Evolutionary conservation across 2,113 vertebrate species (phyloP).

Genomic region (Mesocricetus auratus): DNA sequence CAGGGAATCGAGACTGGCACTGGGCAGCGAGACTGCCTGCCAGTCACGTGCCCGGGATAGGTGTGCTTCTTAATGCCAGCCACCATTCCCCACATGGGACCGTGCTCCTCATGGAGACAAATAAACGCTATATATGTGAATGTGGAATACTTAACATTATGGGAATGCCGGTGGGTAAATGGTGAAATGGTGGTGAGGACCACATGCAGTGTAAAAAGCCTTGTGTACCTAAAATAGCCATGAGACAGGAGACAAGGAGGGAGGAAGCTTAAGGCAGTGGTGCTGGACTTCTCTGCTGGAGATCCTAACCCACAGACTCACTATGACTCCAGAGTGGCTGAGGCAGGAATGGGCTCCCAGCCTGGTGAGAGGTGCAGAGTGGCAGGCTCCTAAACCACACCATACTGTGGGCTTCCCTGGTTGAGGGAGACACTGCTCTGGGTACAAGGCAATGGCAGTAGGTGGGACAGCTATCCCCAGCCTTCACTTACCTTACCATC

Average conservation of each 20-base stretch:
- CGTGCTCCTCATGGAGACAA: neutral
- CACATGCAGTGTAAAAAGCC: neutral
- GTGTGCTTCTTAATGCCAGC: neutral
- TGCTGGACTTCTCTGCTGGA: neutral
- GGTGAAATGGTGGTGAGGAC: neutral
- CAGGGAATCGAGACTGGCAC: neutral
- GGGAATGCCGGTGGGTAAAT: neutral
- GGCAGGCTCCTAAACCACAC: neutral
- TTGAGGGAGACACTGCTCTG: neutral
- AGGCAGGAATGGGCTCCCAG: neutral
- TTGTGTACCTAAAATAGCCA: neutral
- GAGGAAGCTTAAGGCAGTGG: neutral
- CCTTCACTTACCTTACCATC: neutral
- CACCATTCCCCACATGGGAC: neutral
- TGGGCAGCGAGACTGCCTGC: neutral
- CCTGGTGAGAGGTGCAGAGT: neutral
- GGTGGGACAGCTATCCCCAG: neutral
- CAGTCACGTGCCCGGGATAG: fast-evolving
- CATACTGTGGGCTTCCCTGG: neutral
- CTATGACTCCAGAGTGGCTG: neutral
- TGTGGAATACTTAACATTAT: neutral
- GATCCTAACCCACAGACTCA: neutral
- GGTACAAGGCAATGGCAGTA: neutral
- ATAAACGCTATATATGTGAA: neutral
- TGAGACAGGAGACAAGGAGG: neutral